Evolutionary conservation across 2,888 invertebrate genomes (phyloP), one percentile per base, ranked within the genome.

Genomic region (Mythimna impura): DNA sequence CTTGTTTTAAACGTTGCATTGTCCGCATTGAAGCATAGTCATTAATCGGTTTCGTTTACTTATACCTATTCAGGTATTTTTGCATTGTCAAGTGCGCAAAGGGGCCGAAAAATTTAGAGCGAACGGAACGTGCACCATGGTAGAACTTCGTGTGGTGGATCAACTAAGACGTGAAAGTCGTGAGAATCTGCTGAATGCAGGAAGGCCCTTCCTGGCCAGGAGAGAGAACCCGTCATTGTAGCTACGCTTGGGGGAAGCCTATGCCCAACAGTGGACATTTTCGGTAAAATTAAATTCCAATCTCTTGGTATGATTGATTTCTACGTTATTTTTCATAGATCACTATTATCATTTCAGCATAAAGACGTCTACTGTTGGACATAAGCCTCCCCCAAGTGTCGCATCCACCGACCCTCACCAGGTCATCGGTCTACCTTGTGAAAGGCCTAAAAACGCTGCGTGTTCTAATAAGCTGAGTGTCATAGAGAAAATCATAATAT

Each of bases 1-100:
- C 57, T 73, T 30, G 20, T 52, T 61, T 40, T 55, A 20, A 68
- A 60, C 57, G 54, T 64, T 63, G 34, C 57, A 76, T 71, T 71
- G 65, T 77, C 36, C 47, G 20, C n/a, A 62, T 40, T 74, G 36
- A n/a, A 30, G 20, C 20, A 64, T 47, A 60, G 43, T 73, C 58
- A 74, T 30, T 22, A 67, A 63, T 17, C 52, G 43, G 43, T 73
- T 58, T 36, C 8, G 34, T 17, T 54, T 47, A 55, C 17, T 6
- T 47, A n/a, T 47, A 55, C 17, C 9, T 47, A n/a, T 52, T 52
- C 57, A 52, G 30, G 12, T 36, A 58, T 47, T 58, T 50, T 70
- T 68, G 36, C 17, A 40, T 57, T 30, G 55, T 70, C 17, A 25
- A 34, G 14, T 43, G 20, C 14, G 22, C 20, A 30, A 22, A 25